Evolutionary conservation across 1,140 invertebrate genomes (phyloP), one percentile per base, ranked within the genome.

Genomic region (Drosophila burlai): DNA sequence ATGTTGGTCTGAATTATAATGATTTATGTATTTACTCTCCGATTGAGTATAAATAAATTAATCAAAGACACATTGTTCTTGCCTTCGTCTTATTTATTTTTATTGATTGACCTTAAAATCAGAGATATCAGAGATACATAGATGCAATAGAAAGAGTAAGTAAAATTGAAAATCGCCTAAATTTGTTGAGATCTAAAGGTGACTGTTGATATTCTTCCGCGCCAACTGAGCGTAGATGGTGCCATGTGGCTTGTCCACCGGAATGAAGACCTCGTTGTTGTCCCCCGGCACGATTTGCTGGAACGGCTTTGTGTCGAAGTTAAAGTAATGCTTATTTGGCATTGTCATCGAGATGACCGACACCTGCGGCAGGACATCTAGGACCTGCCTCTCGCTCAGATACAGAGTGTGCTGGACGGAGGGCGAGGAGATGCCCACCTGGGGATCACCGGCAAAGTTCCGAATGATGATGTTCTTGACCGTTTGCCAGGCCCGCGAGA

Each of bases 311-410:
- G 96, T 94, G 87, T 97, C 96, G 18, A 97, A 94, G 60, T 95
- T 95, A 73, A 96, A 95, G 84, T 97, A 97, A 92, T 97, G 96
- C 80, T 96, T 96, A 86, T 97, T 97, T 0, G 96, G 96, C 95
- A 97, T 95, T 60, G 94, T 94, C 94, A 97, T 96, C 64, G 95
- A 95, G 34, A 97, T 96, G 76, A 94, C 94, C 1, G 93, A 92
- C 43, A 96, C 95, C 94, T 96, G 93, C 3, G 95, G 93, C 57
- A 96, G 92, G 91, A 94, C 94, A 82, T 96, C 95, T 42, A 97
- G 87, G 13, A 95, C 94, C 57, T 94, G 93, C 80, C 95, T 95
- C 76, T 96, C 95, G 0, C 95, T 94, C 16, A 96, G 93, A 83
- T 96, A 97, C 13, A 97, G 84, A 0, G 96, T 97, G 75, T 97